Evolutionary conservation across 2,888 invertebrate species (phyloP), one percentile per base, ranked within the genome.

Genomic region (Hemaris fuciformis): DNA sequence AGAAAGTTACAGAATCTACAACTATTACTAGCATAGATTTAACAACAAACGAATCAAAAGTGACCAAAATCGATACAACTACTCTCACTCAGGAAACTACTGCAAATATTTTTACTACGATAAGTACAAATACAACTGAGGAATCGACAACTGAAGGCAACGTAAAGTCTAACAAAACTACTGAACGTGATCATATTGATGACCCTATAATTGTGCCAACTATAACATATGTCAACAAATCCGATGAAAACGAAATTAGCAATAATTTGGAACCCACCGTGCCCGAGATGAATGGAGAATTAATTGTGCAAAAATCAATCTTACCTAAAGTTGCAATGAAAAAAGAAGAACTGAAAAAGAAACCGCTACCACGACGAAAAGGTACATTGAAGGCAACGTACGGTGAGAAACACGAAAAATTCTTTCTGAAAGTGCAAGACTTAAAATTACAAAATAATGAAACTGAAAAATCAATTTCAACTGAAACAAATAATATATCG

Each of bases 381-480:
- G 93, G 93, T 2, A 93, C 93, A 2, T 71, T 93, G 0, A 92
- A 92, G 77, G 90, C 92, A 34, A 93, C 93, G 0, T 93, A 93
- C 64, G 93, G 93, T n/a, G 89, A 93, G 46, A 91, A 87, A 74
- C 89, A 89, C 66, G 89, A 90, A 38, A 84, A 83, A 61, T 84
- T 87, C 66, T 89, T 88, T 65, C 63, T 79, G 23, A 84, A 82
- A 66, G 8, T 70, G 1, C 78, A 76, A 53, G 69, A 74, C 6
- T 62, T 38, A 4, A 62, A 62, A 53, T 46, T 20, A 7, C 25
- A 41, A 25, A 5, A 13, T 22, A 42, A 15, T 13, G 38, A 41
- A n/a, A 34, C 34, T 13, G 25, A 15, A 15, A 48, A 18, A 18
- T 18, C 10, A 15, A 25, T 41, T 41, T 18, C n/a, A 20, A 53